These are phyloP conservation scores for Kudoa iwatai DNA, from an alignment of 30 jellyfish, hydroid and myxozoan species.

Conservation along the genomic window DNA sequence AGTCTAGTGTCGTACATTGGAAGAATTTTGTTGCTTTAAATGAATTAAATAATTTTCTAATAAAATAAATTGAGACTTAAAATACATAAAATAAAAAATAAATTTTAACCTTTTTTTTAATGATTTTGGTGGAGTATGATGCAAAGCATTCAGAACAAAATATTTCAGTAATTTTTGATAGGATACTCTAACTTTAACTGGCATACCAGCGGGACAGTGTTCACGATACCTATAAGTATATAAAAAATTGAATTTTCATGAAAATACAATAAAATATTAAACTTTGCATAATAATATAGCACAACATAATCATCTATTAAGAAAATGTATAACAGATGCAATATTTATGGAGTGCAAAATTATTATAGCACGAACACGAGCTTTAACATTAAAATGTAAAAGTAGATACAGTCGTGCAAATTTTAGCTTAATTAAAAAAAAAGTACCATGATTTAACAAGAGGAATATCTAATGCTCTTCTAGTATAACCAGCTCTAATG, in stretches of 20 bases:
- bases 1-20: conserved; percentile 57
- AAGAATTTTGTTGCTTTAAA: conserved; percentile 78
- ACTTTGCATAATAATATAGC: too few relatives aligned
- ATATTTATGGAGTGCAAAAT: too few relatives aligned
- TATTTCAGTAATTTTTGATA: conserved; percentile 56
- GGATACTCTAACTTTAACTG: conserved; percentile 83
- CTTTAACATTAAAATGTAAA: too few relatives aligned
- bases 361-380: too few relatives aligned
- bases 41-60: conserved; percentile 42
- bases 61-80: background rate
- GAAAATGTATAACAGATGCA: too few relatives aligned
- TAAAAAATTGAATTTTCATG: too few relatives aligned
- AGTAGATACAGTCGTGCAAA: too few relatives aligned
- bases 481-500: conserved; percentile 33
- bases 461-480: conserved; percentile 72
- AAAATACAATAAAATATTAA: too few relatives aligned
- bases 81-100: background rate
- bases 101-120: conserved; percentile 46
- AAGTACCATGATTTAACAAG: conserved; percentile 61
- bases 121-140: conserved; percentile 93
- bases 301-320: too few relatives aligned
- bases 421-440: background rate
- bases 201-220: conserved; percentile 72
- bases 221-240: conserved; percentile 31
- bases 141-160: conserved; percentile 65